Percentiles rank a stretch among this genome's conserved stretches.
phyloP scores from a whole-genome alignment of 2,113 vertebrate genomes.

The Leucopsar rothschildi region DNA sequence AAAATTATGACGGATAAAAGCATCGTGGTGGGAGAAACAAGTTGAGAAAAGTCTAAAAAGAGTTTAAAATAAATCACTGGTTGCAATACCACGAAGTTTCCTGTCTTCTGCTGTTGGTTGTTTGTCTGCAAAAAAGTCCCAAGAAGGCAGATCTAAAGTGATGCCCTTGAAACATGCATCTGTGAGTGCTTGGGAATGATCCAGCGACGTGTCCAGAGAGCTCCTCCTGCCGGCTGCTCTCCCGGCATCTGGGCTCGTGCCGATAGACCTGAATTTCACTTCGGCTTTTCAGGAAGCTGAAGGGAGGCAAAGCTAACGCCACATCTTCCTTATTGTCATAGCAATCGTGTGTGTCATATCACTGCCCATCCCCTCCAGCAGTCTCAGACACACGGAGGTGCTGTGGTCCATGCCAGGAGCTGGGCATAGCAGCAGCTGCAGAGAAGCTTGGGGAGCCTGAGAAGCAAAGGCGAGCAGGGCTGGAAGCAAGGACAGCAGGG shows the following conservation, averaged over 20 bases:
- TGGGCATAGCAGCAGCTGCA: neutral
- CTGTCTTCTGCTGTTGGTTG: neutral
- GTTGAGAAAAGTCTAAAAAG: neutral
- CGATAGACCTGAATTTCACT: rapidly evolving
- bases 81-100: neutral
- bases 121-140: neutral
- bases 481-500: neutral
- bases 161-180: neutral
- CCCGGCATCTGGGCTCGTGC: neutral
- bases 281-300: neutral
- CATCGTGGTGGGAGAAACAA: neutral
- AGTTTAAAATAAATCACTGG: neutral
- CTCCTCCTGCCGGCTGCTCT: constrained; percentile 57
- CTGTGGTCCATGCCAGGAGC: rapidly evolving
- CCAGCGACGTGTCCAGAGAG: neutral
- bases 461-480: neutral
- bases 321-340: neutral
- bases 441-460: neutral
- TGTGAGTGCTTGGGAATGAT: neutral
- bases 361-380: neutral
- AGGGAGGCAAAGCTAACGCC: neutral
- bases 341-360: neutral
- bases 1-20: neutral
- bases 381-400: neutral
- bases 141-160: neutral